Evolutionary conservation across 2,113 vertebrate species (phyloP), one percentile per base, ranked within the genome.

Genomic region (Kobus ellipsiprymnus): DNA sequence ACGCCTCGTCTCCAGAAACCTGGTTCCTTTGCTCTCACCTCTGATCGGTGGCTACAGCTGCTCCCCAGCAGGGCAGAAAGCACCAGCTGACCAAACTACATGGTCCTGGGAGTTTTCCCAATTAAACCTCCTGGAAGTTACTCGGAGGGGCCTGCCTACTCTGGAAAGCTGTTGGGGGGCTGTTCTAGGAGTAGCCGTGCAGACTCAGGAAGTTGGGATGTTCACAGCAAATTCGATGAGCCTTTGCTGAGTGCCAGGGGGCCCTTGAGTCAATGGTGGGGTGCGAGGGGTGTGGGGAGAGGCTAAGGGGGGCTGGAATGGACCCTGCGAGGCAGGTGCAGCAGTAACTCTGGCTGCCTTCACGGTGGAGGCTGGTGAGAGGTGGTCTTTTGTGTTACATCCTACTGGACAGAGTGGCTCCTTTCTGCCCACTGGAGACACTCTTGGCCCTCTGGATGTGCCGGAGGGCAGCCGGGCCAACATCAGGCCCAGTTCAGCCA

Each of bases 121-220:
- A 1, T 4, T 2, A 7, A 23, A 36, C 27, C 8, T 40, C 67
- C 30, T 60, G 5, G 14, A 27, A 74, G 9, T 33, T 2, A 2
- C 21, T 5, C 1, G 6, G 74, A 40, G 62, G 55, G 30, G 17
- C 9, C 54, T 3, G 1, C 2, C 0, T 11, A 1, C 14, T 52
- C 14, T 1, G 3, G 36, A 0, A 29, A 92, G 74, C 50, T 17
- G 1, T 0, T 7, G 25, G 33, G 36, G 54, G 0, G 40, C 74
- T 0, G 1, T 5, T 3, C 13, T 46, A 30, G 77, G 93, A 92
- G 91, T 91, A 97, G 74, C 59, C 3, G 5, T 71, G 1, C 85
- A 25, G 36, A 44, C 91, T 74, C 1, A 84, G 97, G 98, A 97
- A 95, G 40, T 3, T 4, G 82, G 95, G 44, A 50, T 90, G 81